These are phyloP conservation scores for Holocentrus rufus DNA, from an alignment of 2,797 vertebrate species.

Conservation along the genomic window DNA sequence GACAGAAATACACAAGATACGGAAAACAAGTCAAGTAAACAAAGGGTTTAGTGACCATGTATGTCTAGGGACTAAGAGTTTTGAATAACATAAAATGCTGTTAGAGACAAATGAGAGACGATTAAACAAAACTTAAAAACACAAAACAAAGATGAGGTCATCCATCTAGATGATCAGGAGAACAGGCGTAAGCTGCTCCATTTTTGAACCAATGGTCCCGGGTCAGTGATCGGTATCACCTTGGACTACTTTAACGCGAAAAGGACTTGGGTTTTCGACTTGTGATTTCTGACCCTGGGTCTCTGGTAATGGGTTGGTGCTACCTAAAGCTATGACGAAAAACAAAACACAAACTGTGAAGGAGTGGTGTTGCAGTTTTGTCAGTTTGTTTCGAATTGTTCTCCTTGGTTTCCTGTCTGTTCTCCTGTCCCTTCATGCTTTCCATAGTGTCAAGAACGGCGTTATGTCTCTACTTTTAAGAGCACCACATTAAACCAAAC, in stretches of 20 bases:
- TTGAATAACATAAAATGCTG: constrained; percentile 70
- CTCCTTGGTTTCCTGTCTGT: constrained; percentile 82
- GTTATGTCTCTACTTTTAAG: constrained; percentile 75
- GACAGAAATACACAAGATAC: constrained; percentile 56
- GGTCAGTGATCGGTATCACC: constrained; percentile 36
- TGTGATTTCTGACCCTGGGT: constrained; percentile 41
- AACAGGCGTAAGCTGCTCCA: constrained; percentile 44
- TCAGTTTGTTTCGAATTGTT: constrained; percentile 74
- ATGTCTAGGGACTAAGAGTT: constrained; percentile 76
- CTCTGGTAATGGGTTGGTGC: constrained; percentile 42
- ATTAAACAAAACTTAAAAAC: constrained; percentile 83
- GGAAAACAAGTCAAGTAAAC: constrained; percentile 81
- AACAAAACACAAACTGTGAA: constrained; percentile 47
- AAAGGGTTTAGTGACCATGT: constrained; percentile 79
- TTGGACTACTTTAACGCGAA: constrained; percentile 21
- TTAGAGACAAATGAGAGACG: constrained; percentile 78
- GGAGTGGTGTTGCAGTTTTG: constrained; percentile 82
- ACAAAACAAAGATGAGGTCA: constrained; percentile 61
- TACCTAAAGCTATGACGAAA: constrained; percentile 58
- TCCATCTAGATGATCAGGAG: constrained; percentile 35
- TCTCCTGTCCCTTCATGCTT: constrained; percentile 82
- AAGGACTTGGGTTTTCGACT: constrained; percentile 13
- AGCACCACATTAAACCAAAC: constrained; percentile 82
- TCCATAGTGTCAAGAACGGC: constrained; percentile 81
- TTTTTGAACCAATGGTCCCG: constrained; percentile 41